Conservation (phyloP, 2,888 invertebrate genomes). For the Acanthosepion esculentum region DNA sequence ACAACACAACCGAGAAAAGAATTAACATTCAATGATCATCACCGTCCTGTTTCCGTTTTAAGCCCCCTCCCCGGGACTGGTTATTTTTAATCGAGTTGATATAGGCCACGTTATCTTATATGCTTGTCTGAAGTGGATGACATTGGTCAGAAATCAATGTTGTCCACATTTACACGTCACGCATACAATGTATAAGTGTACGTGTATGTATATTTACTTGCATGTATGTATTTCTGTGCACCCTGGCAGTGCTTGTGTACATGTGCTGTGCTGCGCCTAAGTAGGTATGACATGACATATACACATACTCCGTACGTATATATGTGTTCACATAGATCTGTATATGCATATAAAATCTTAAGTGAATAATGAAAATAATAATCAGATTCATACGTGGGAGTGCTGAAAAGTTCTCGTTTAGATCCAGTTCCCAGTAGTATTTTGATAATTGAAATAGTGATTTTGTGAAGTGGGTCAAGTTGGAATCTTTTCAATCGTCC, state of each 20-base stretch:
- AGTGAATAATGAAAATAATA: too few relatives aligned
- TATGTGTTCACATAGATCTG: too few relatives aligned
- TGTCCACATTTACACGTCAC: neutral
- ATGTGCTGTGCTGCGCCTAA: neutral
- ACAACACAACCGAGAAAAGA: neutral
- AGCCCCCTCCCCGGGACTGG: neutral
- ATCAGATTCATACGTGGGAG: too few relatives aligned
- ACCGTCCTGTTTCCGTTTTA: neutral
- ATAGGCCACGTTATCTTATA: neutral
- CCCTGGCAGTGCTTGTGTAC: neutral
- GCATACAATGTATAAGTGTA: neutral
- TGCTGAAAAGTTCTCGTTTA: too few relatives aligned
- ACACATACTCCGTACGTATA: neutral
- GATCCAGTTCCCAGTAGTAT: too few relatives aligned
- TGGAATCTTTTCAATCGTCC: too few relatives aligned
- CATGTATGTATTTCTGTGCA: neutral
- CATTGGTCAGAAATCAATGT: neutral
- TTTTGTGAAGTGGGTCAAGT: too few relatives aligned
- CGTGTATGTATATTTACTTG: neutral
- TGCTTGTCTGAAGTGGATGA: neutral
- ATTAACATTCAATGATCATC: neutral
- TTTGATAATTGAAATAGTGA: too few relatives aligned
- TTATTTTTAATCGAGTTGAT: neutral
- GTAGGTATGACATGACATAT: neutral
- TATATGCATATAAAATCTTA: too few relatives aligned